A percentile compares a stretch with the other conserved stretches of the same genome.
These are phyloP conservation scores for Archilochus colubris DNA, from an alignment of 2,113 vertebrate genomes.

Conservation along the genomic window DNA sequence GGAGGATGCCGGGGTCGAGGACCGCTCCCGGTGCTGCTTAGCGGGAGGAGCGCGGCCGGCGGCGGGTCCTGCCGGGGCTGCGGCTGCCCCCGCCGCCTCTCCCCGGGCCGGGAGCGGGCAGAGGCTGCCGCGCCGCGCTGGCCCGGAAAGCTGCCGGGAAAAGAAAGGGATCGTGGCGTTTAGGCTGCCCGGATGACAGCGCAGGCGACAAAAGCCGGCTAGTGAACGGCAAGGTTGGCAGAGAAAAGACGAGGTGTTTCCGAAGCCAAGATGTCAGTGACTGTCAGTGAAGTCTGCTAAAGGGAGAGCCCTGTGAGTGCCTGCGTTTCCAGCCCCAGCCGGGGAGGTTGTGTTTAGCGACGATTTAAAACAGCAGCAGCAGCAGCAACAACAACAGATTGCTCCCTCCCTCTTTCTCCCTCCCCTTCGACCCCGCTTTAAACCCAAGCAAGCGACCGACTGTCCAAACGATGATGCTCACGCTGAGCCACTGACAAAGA, in stretches of 20 bases:
- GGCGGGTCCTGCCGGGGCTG: neutral
- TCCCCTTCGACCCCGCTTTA: constrained; percentile 15
- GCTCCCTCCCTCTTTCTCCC: neutral
- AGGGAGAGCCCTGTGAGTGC: neutral
- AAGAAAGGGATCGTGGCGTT: neutral
- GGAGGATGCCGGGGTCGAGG: constrained; percentile 20
- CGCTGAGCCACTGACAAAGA: neutral
- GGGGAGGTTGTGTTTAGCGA: neutral
- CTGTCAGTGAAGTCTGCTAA: neutral
- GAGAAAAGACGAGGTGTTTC: neutral
- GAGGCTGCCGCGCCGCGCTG: neutral
- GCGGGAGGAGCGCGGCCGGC: neutral
- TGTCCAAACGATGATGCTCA: neutral
- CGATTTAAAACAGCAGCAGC: neutral
- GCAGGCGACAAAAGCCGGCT: neutral
- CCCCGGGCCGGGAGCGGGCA: neutral
- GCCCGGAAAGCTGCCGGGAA: neutral
- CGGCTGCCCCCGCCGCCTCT: neutral
- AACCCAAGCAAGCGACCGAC: neutral
- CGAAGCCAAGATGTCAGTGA: constrained; percentile 26
- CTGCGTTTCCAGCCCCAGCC: neutral
- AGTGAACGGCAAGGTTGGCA: constrained; percentile 41
- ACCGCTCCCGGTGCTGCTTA: neutral
- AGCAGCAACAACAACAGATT: neutral
- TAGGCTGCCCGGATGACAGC: constrained; percentile 5